Percentiles rank a stretch among this genome's conserved stretches.
phyloP scores from a whole-genome alignment of 2,888 invertebrate genomes.

The Eubasilissa splendida region DNA sequence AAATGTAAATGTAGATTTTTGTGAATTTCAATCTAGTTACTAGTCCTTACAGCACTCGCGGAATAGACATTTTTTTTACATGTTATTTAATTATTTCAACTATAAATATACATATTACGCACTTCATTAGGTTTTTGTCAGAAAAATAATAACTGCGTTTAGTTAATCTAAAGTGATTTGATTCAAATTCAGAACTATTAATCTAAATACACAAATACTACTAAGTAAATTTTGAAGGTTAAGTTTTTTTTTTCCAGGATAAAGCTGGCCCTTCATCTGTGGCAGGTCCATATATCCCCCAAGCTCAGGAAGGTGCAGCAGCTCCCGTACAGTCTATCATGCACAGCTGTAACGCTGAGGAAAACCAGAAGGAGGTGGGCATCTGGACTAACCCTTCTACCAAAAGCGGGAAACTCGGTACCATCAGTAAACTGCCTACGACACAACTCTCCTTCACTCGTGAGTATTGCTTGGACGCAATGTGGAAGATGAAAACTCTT shows the following conservation, averaged over 20 bases:
- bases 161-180: too few relatives aligned
- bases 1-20: too few relatives aligned
- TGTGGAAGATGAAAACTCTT: too few relatives aligned
- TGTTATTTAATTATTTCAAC: too few relatives aligned
- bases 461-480: constrained; percentile 57
- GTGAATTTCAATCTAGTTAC: too few relatives aligned
- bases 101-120: too few relatives aligned
- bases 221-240: not conserved
- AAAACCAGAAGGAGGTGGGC: constrained; percentile 71
- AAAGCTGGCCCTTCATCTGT: constrained; percentile 64
- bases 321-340: constrained; percentile 63
- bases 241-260: constrained; percentile 63
- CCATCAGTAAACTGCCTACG: constrained; percentile 60
- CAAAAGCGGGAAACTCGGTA: constrained; percentile 60
- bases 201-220: not conserved
- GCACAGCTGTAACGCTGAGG: constrained; percentile 67
- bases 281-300: constrained; percentile 9
- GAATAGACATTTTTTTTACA: too few relatives aligned
- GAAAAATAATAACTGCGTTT: too few relatives aligned
- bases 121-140: too few relatives aligned
- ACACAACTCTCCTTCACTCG: constrained; percentile 71
- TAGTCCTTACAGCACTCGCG: too few relatives aligned
- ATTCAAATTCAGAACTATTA: too few relatives aligned
- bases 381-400: constrained; percentile 72
- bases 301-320: constrained; percentile 13